Conservation (phyloP, 1,140 invertebrate genomes). For the Zaprionus africanus region DNA sequence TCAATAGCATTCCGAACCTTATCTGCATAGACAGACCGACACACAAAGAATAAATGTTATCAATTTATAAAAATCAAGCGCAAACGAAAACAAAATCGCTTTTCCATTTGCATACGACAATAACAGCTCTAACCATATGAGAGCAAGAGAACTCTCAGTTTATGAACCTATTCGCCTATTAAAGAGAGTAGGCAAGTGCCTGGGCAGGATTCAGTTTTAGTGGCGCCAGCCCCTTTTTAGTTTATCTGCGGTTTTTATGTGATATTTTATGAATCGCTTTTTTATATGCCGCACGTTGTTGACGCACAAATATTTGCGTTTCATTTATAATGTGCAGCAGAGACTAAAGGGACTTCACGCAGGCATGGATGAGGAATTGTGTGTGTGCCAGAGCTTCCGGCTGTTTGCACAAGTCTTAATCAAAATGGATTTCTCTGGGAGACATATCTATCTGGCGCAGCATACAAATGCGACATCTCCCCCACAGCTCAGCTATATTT, state of each 20-base stretch:
- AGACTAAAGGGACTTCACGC: not conserved
- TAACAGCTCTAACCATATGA: not conserved
- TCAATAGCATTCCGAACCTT: not conserved
- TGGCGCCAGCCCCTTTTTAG: constrained; percentile 4
- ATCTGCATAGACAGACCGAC: not conserved
- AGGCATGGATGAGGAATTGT: not conserved
- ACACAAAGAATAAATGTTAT: not conserved
- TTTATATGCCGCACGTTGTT: constrained; percentile 63
- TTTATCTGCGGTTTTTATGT: constrained; percentile 48
- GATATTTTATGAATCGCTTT: constrained; percentile 51
- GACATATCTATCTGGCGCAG: constrained; percentile 58
- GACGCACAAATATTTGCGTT: constrained; percentile 72
- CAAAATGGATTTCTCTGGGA: constrained; percentile 59
- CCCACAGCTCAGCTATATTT: constrained; percentile 47
- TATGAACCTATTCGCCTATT: constrained; percentile 26
- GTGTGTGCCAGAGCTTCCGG: constrained; percentile 31
- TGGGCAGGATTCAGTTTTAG: constrained; percentile 9
- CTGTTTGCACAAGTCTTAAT: constrained; percentile 74
- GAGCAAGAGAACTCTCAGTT: not conserved
- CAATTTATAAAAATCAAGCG: not conserved
- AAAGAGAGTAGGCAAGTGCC: constrained; percentile 6
- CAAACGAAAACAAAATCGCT: not conserved
- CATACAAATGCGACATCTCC: constrained; percentile 10
- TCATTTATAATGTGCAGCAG: constrained; percentile 64
- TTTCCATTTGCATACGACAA: not conserved